Evolutionary conservation across 2,888 invertebrate genomes (phyloP).

Genomic region (Chloromyia formosa): DNA sequence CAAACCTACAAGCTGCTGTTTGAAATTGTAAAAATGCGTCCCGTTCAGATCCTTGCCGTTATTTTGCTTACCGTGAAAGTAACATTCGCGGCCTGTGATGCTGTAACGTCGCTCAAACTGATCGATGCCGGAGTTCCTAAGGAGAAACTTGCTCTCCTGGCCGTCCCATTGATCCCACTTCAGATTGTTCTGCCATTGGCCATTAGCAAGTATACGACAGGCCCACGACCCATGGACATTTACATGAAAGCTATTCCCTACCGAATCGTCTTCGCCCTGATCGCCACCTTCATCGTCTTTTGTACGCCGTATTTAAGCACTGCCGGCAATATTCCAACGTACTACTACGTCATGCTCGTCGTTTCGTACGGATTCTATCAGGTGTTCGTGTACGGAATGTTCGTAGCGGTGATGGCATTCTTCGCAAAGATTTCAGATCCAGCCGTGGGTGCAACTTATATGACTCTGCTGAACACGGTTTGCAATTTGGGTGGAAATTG

Average conservation of each 20-base stretch:
- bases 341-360: slow-evolving; percentile 81
- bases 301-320: slow-evolving; percentile 80
- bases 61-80: slow-evolving; percentile 93
- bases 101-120: slow-evolving; percentile 92
- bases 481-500: slow-evolving; percentile 98
- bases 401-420: slow-evolving; percentile 97
- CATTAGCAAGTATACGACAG: slow-evolving; percentile 78
- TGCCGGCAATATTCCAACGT: slow-evolving; percentile 72
- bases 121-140: slow-evolving; percentile 96
- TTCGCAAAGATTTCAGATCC: slow-evolving; percentile 97
- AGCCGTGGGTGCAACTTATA: slow-evolving; percentile 96
- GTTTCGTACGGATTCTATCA: slow-evolving; percentile 89
- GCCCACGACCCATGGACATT: slow-evolving; percentile 87
- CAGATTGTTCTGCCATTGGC: slow-evolving; percentile 92
- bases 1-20: slow-evolving; percentile 85
- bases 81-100: slow-evolving; percentile 93
- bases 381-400: slow-evolving; percentile 95
- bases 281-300: slow-evolving; percentile 86
- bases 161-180: slow-evolving; percentile 91
- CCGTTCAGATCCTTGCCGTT: slow-evolving; percentile 79
- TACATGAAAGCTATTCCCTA: slow-evolving; percentile 90
- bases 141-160: slow-evolving; percentile 91
- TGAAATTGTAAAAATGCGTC: slow-evolving; percentile 83
- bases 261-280: slow-evolving; percentile 83
- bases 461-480: slow-evolving; percentile 97